These are phyloP conservation scores for Cyaniris semiargus DNA, from an alignment of 2,888 invertebrate genomes.

Conservation along the genomic window DNA sequence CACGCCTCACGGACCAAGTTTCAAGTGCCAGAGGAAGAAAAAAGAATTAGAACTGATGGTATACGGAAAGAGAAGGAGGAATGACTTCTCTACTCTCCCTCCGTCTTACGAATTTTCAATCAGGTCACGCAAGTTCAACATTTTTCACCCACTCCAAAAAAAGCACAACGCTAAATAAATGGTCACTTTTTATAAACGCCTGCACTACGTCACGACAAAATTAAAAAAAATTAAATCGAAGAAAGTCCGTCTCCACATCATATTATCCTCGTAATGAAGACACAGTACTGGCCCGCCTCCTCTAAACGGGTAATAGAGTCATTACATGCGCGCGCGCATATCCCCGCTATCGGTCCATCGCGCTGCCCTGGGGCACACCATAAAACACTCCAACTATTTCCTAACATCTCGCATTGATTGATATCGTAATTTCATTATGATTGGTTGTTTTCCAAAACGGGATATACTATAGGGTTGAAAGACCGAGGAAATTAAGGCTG, in stretches of 20 bases:
- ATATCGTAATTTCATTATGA: constrained; percentile 21
- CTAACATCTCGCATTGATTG: constrained; percentile 22
- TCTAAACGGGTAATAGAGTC: constrained; percentile 81
- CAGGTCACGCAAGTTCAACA: no score
- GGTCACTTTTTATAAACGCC: not conserved
- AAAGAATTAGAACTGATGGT: no score
- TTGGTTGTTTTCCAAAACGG: constrained; percentile 14
- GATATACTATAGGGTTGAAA: not conserved
- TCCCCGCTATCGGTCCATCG: constrained; percentile 55
- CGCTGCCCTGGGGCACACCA: constrained; percentile 48
- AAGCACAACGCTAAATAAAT: no score
- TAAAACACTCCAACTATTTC: constrained; percentile 14
- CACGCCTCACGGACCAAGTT: no score
- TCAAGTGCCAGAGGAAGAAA: no score
- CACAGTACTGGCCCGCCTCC: constrained; percentile 72
- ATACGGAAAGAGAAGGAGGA: no score
- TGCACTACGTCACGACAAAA: not conserved
- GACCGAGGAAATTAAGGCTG: not conserved
- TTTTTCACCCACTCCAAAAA: no score
- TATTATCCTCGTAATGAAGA: constrained; percentile 66
- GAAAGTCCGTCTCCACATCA: constrained; percentile 43
- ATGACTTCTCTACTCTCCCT: no score
- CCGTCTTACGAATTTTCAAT: no score
- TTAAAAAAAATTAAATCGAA: not conserved
- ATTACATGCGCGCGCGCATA: constrained; percentile 76